Base-by-base conservation (phyloP, 2,113 vertebrate genomes). In the Ia io region DNA sequence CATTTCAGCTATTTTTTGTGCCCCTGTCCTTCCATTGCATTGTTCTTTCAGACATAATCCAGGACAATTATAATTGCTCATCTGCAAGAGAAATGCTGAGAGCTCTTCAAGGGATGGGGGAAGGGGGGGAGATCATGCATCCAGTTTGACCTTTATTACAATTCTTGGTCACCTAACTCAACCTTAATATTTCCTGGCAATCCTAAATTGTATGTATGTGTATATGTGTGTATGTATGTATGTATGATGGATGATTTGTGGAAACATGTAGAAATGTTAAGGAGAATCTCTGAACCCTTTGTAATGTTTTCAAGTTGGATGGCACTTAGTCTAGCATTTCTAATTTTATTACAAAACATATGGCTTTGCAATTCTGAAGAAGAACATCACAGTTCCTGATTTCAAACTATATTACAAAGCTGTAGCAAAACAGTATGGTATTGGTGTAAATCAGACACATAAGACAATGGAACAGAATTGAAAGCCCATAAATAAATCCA, bases 311-410 rank as follows among this genome's bases (percentile, higher is more conserved):
- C 30, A 13, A 77, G 67, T 71, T 73, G 25, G 9, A 63, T 67
- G 16, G 32, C 30, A 51, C 8, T 73, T 79, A 49, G 71, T 61
- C 65, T 63, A 74, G 9, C 40, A 63, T 76, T 91, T 93, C 67
- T 83, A 69, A 56, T 80, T 94, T 95, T 88, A 82, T n/a, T 85
- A 85, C 16, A 88, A 89, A 90, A 56, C 4, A 61, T 18, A 59
- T 13, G 22, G 9, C 25, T 67, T 83, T 83, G 23, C 35, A 53
- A 83, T 83, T 74, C 37, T 76, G 42, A 69, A 32, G 77, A 22
- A 78, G 40, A 85, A 70, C 40, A 63, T 70, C 25, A n/a, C 40
- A 61, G 47, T 25, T 84, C 6, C 35, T 85, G 87, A n/a, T 65
- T 78, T 90, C 16, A 65, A 79, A 78, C 47, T 51, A n/a, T 71